A percentile compares a stretch with the other conserved stretches of the same genome.
Conservation (phyloP, 35 echinoderm and acorn worm genomes). For the Apostichopus japonicus region DNA sequence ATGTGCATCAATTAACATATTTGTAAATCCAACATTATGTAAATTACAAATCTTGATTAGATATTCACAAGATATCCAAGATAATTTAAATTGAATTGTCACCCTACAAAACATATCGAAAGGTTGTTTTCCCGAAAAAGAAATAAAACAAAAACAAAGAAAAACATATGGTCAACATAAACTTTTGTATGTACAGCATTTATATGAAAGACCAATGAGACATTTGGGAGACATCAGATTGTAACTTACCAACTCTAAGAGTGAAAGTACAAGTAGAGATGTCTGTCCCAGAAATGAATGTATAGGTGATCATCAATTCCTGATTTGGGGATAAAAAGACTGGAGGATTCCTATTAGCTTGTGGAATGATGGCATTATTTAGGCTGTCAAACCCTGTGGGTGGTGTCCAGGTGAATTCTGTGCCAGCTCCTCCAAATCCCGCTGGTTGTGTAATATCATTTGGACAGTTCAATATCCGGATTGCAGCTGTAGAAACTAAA, state of each 20-base stretch:
- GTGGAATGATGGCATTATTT: conserved; percentile 13
- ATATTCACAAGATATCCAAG: no score
- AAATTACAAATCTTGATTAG: no score
- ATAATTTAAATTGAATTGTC: no score
- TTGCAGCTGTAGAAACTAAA: not conserved
- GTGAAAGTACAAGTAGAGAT: conserved; percentile 21
- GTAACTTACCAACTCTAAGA: conserved; percentile 15
- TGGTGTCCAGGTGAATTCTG: conserved; percentile 35
- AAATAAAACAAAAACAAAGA: no score
- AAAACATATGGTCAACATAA: no score
- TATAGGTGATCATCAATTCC: not conserved
- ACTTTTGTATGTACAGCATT: no score
- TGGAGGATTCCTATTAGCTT: conserved; percentile 18
- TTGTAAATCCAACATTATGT: no score
- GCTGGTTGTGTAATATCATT: conserved; percentile 26
- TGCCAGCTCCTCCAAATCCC: not conserved
- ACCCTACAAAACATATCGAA: no score
- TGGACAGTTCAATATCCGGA: conserved; percentile 21
- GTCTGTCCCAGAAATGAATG: not conserved
- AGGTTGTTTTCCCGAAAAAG: no score
- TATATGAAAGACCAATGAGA: no score
- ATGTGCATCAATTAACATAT: no score
- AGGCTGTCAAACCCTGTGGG: conserved; percentile 1
- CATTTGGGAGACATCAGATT: no score
- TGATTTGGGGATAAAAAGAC: conserved; percentile 13